Percentiles rank a stretch among this genome's conserved stretches.
phyloP scores from a whole-genome alignment of 2,888 invertebrate genomes.

The Keiferia lycopersicella region DNA sequence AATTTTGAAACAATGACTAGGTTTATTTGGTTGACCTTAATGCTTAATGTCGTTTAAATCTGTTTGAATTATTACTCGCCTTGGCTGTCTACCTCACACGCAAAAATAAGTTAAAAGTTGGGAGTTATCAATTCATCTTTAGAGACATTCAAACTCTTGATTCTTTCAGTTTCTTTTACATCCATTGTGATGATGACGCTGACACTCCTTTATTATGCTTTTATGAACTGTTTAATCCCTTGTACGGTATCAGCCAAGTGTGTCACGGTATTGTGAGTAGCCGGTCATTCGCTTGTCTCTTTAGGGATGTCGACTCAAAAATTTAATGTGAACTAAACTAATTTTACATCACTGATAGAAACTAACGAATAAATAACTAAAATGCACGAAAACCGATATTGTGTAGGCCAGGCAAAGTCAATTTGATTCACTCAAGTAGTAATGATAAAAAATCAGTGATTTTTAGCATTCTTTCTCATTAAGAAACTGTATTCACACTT shows the following conservation, averaged over 20 bases:
- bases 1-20: neutral
- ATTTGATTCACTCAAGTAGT: too few relatives aligned
- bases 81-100: too few relatives aligned
- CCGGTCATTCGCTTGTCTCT: constrained; percentile 22
- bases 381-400: too few relatives aligned
- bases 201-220: neutral
- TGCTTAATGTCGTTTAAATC: neutral
- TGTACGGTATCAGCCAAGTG: constrained; percentile 5
- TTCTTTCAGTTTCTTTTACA: neutral
- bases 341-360: too few relatives aligned
- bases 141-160: neutral
- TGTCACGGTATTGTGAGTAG: constrained; percentile 15
- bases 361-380: too few relatives aligned
- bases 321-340: too few relatives aligned
- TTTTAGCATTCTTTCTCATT: too few relatives aligned
- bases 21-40: constrained; percentile 4
- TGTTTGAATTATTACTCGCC: neutral
- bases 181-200: neutral
- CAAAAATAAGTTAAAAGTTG: too few relatives aligned
- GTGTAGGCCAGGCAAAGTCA: too few relatives aligned
- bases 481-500: too few relatives aligned
- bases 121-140: neutral
- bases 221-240: constrained; percentile 1
- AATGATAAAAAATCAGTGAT: too few relatives aligned
- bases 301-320: too few relatives aligned